Conservation (phyloP, 2,888 invertebrate species). For the Meteorus cinctellus region DNA sequence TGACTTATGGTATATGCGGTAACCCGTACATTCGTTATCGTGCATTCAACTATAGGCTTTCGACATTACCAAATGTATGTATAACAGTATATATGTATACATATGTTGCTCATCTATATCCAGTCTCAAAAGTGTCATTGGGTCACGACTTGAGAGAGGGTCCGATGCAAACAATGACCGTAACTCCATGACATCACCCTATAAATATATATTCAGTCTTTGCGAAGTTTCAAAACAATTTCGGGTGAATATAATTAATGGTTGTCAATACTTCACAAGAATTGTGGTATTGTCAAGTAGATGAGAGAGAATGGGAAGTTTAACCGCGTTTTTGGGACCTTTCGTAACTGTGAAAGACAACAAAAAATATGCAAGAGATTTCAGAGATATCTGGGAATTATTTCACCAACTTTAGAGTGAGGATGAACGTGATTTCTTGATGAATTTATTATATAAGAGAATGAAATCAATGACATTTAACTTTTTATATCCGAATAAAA, state of each 20-base stretch:
- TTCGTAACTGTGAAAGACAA: no score
- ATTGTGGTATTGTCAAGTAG: neutral
- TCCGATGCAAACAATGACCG: neutral
- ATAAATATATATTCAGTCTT: neutral
- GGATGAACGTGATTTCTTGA: no score
- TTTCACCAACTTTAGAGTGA: no score
- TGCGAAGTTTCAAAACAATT: constrained; percentile 1
- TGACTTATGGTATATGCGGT: constrained; percentile 54
- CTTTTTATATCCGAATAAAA: neutral
- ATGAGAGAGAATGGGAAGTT: no score
- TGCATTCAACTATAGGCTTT: constrained; percentile 49
- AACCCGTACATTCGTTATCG: constrained; percentile 50
- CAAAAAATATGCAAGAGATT: no score
- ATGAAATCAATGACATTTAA: neutral
- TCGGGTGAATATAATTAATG: constrained; percentile 7
- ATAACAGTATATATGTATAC: neutral
- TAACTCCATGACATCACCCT: neutral
- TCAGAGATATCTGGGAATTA: no score
- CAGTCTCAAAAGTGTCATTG: constrained; percentile 26
- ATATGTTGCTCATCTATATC: constrained; percentile 2
- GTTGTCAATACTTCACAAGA: neutral
- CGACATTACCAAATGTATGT: constrained; percentile 25
- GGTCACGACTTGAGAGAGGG: neutral
- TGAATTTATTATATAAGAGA: no score
- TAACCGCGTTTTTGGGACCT: neutral